Evolutionary conservation across 2,888 invertebrate species (phyloP), one percentile per base, ranked within the genome.

Genomic region (Chesias legatella): DNA sequence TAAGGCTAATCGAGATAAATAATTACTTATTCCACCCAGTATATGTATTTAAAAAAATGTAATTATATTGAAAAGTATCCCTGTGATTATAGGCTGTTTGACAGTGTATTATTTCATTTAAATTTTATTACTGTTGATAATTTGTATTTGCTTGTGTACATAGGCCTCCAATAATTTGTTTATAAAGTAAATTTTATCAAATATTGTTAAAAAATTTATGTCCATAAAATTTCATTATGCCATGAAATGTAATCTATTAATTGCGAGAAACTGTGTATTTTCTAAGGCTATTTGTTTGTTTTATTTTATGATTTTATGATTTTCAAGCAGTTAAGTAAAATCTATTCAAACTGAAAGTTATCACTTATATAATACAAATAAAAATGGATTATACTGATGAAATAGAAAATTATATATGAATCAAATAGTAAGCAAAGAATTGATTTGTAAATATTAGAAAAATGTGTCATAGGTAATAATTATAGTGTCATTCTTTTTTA

Each of bases 81-180:
- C 74, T 78, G 77, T 79, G 77, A 78, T 78, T 72, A 53, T 62
- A 71, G 76, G 78, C 76, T 77, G 76, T 77, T 65, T 63, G 54
- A 55, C 48, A 50, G 60, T 61, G 58, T 42, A 44, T 45, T 50
- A 41, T 47, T 47, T 46, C 41, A 35, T 47, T 39, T 45, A 10
- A 40, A 40, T 40, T 45, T 50, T 13, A 34, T 38, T 33, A 30
- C 21, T 45, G 29, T 42, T 33, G 33, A 20, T 13, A 36, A 26
- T 20, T 20, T 36, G 23, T 37, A 23, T 45, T 40, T 21, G 45
- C 45, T 7, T 10, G 23, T 45, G 45, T 55, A 58, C 51, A 53
- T 55, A 58, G 44, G 56, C 56, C 55, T 55, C 48, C 44, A 35
- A 27, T 41, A 37, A 20, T 43, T 35, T 11, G 13, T 8, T 31